Conservation (phyloP, 2,888 invertebrate genomes). For the Mesochorus sp. region DNA sequence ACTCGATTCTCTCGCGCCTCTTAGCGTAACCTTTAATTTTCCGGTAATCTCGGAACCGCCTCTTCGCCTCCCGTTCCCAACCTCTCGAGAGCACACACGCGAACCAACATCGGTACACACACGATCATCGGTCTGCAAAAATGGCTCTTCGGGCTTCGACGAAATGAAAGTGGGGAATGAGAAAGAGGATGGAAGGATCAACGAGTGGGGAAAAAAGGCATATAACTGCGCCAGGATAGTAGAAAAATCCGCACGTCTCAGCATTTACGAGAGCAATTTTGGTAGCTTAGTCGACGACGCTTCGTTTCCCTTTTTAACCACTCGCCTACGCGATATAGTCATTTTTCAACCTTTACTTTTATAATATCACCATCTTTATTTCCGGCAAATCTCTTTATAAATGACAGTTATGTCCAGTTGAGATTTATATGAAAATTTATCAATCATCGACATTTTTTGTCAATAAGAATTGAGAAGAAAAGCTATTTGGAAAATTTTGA, state of each 20-base stretch:
- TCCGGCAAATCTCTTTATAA: no score
- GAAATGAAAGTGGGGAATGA: conserved; percentile 57
- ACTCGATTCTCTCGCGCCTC: conserved; percentile 66
- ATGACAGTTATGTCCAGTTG: no score
- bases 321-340: conserved; percentile 17
- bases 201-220: conserved; percentile 6
- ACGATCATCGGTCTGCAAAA: conserved; percentile 58
- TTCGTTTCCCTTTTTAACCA: conserved; percentile 48
- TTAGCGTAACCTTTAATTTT: conserved; percentile 74
- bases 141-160: conserved; percentile 39
- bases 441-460: no score
- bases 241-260: conserved; percentile 62
- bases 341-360: no score
- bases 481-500: no score
- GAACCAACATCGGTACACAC: conserved; percentile 26
- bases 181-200: conserved; percentile 9
- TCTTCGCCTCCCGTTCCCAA: conserved; percentile 25
- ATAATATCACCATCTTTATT: no score
- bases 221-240: conserved; percentile 52
- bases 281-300: conserved; percentile 53
- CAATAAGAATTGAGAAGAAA: no score
- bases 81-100: background rate
- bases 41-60: conserved; percentile 64
- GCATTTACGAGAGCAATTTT: conserved; percentile 61
- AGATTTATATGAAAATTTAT: no score